Percentiles rank a stretch among this genome's conserved stretches.
phyloP scores from a whole-genome alignment of 2,888 invertebrate species.

The Limnephilus lunatus region DNA sequence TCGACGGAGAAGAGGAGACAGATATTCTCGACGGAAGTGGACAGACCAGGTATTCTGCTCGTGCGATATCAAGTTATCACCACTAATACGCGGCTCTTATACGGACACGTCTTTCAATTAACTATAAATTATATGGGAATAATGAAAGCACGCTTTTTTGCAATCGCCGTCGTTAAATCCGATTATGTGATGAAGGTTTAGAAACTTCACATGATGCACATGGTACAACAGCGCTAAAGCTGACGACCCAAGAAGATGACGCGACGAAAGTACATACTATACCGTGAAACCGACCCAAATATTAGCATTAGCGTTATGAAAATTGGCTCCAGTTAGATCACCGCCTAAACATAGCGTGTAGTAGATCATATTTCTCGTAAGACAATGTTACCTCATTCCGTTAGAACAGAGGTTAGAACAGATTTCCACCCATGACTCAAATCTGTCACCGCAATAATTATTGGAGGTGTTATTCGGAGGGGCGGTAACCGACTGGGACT shows the following conservation, averaged over 20 bases:
- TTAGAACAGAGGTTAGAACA: constrained; percentile 1
- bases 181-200: background rate
- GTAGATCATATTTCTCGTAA: background rate
- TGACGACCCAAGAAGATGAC: background rate
- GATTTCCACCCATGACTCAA: constrained; percentile 12
- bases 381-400: constrained; percentile 12
- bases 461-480: background rate
- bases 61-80: constrained; percentile 16
- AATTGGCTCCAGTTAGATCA: background rate
- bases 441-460: constrained; percentile 13
- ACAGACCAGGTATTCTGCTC: background rate
- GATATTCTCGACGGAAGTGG: background rate
- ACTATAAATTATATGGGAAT: background rate
- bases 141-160: background rate
- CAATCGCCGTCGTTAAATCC: background rate
- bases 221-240: background rate
- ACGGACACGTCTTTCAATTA: background rate
- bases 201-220: background rate
- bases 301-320: background rate
- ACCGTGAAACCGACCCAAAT: background rate
- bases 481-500: constrained; percentile 4
- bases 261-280: background rate
- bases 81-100: background rate
- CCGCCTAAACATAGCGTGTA: background rate
- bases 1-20: background rate